Conservation (phyloP, 1,140 invertebrate genomes). For the Drosophila paulistorum region DNA sequence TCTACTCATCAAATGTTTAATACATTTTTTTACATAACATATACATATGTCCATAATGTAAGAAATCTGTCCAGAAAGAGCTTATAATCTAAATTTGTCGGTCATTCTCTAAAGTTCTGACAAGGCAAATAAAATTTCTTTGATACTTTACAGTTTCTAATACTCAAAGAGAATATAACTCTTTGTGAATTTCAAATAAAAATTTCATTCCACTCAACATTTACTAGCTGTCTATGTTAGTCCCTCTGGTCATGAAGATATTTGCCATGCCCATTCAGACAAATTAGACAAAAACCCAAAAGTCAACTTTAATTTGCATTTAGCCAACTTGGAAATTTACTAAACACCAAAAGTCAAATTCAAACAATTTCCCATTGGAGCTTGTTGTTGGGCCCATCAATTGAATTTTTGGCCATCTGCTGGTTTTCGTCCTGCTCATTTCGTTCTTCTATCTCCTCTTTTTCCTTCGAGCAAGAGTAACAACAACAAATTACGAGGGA, state of each 20-base stretch:
- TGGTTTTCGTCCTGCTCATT: too few relatives aligned
- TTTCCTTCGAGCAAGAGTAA: constrained; percentile 5
- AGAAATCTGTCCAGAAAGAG: too few relatives aligned
- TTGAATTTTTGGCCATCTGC: neutral
- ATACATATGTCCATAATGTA: too few relatives aligned
- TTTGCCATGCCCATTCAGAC: neutral
- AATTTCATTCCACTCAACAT: neutral
- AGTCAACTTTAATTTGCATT: constrained; percentile 12
- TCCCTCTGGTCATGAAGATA: neutral
- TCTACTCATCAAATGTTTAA: too few relatives aligned
- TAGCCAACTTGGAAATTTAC: constrained; percentile 10
- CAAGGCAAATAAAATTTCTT: too few relatives aligned
- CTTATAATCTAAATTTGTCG: too few relatives aligned
- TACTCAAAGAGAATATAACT: neutral
- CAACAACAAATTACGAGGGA: constrained; percentile 29
- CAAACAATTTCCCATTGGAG: constrained; percentile 4
- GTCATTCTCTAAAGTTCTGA: too few relatives aligned
- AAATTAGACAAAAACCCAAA: constrained; percentile 5
- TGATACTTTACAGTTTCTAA: too few relatives aligned
- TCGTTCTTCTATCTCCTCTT: neutral
- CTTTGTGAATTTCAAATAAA: neutral
- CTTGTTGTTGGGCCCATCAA: neutral
- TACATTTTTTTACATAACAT: too few relatives aligned
- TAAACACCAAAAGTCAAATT: constrained; percentile 9
- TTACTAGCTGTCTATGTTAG: neutral